Evolutionary conservation across 1,140 invertebrate species (phyloP), one percentile per base, ranked within the genome.

Genomic region (Eumeta japonica): DNA sequence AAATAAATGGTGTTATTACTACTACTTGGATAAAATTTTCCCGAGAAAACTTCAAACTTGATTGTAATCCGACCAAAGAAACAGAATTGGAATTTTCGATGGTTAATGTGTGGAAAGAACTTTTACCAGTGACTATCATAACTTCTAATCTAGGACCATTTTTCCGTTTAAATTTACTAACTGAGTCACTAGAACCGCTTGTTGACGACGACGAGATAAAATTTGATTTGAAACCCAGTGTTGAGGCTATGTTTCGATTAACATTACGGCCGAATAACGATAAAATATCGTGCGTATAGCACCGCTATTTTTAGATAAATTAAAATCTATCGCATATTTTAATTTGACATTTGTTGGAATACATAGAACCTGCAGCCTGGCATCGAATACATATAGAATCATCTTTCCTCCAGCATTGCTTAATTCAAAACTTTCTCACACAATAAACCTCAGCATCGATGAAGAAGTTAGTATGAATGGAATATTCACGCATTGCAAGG

Each of bases 341-440:
- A 71, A 73, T 45, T 52, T 73, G 31, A 65, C 59, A 34, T 73
- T 73, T 50, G 35, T 44, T 40, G 68, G 68, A 14, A 65, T 49
- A 42, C 55, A 51, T 56, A 48, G 48, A 45, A 0, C 58, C 61
- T 12, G 28, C 32, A 24, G n/a, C n/a, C 58, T 73, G 47, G 41
- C 29, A n/a, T 48, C 62, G 9, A 61, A 46, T 51, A 53, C 41
- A 13, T 48, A 55, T 31, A 50, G 59, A 37, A 44, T 73, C 39
- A 55, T 67, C 45, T 71, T 68, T 52, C 59, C 66, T 13, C 56
- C 68, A 10, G 54, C 46, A 44, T 13, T 41, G 19, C 45, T 70
- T 11, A 54, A 50, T 13, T 32, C 43, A 29, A 41, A 45, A 37
- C 41, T 59, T 10, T 37, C 34, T 17, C 51, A 43, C 29, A 46